Evolutionary conservation across 2,888 invertebrate genomes (phyloP).

Genomic region (Cyaniris semiargus): DNA sequence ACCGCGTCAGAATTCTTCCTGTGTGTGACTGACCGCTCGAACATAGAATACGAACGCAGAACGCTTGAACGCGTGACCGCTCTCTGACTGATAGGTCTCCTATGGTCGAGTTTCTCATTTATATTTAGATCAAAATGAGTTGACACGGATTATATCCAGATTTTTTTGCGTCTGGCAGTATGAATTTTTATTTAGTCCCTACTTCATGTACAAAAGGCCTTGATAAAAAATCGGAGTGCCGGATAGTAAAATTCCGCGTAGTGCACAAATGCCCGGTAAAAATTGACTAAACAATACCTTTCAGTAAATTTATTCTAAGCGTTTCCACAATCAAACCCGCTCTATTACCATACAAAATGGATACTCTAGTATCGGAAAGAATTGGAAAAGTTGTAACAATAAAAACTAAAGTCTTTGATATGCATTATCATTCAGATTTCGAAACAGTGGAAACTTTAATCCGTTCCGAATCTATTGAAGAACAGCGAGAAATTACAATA

Average conservation of each 20-base stretch:
- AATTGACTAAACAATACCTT: not conserved
- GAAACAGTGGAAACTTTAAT: not conserved
- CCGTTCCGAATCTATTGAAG: not conserved
- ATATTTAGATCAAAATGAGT: not conserved
- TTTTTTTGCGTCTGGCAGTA: not conserved
- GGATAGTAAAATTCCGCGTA: not conserved
- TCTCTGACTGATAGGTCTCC: no score
- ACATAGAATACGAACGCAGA: no score
- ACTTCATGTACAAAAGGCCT: not conserved
- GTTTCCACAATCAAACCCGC: not conserved
- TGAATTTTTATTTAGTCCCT: not conserved
- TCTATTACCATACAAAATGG: not conserved
- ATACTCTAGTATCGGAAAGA: not conserved
- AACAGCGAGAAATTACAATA: conserved; percentile 29
- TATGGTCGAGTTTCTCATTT: no score
- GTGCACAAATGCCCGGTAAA: not conserved
- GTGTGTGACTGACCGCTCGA: no score
- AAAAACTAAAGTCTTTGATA: conserved; percentile 16
- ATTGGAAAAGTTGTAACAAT: not conserved
- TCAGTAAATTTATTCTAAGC: not conserved
- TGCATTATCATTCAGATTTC: not conserved
- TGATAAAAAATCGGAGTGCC: no score
- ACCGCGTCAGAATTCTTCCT: no score
- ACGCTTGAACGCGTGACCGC: no score
- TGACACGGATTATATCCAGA: no score